Base-by-base conservation (phyloP, 1,140 invertebrate species). In the Apis florea region DNA sequence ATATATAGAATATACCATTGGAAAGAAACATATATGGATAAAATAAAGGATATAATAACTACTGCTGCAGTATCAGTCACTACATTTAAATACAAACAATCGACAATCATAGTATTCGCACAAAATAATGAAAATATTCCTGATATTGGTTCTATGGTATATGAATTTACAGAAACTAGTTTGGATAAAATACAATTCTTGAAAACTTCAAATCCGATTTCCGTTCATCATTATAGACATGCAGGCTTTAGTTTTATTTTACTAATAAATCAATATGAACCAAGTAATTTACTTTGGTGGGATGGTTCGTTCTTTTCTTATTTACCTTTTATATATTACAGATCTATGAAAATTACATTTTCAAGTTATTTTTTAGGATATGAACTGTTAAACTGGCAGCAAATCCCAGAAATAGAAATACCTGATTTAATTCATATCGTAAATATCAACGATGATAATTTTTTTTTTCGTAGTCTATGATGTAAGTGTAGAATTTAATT, bases 21-120 rank as follows among this genome's bases (percentile, higher is more conserved):
- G 92, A 88, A 77, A 40, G 91, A 84, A 3, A 91, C 88, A 1
- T 88, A 91, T 61, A 91, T 93, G 88, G 90, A 90, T n/a, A 79
- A 69, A 47, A 72, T 89, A 10, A 3, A 21, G 1, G 66, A 86
- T 17, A 47, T 87, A 26, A 63, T 70, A 61, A 87, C 85, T 2
- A 85, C 68, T 0, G 86, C 79, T 1, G 83, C 83, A 0, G 69
- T 85, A 15, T 79, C 87, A 3, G 83, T 92, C 12, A 71, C 83
- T 19, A 77, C 89, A 0, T 87, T 91, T 15, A 72, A 84, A 4
- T 51, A 88, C 12, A 83, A 83, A 26, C 73, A 56, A 67, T 86
- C 86, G 12, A 86, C 84, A 2, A 89, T 92, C 1, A 79, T 91
- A 47, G 31, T 91, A 17, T 90, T 91, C 59, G 85, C 74, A 0